A percentile compares a stretch with the other conserved stretches of the same genome.
These are phyloP conservation scores for Labroides dimidiatus DNA, from an alignment of 2,797 vertebrate species.

Conservation along the genomic window DNA sequence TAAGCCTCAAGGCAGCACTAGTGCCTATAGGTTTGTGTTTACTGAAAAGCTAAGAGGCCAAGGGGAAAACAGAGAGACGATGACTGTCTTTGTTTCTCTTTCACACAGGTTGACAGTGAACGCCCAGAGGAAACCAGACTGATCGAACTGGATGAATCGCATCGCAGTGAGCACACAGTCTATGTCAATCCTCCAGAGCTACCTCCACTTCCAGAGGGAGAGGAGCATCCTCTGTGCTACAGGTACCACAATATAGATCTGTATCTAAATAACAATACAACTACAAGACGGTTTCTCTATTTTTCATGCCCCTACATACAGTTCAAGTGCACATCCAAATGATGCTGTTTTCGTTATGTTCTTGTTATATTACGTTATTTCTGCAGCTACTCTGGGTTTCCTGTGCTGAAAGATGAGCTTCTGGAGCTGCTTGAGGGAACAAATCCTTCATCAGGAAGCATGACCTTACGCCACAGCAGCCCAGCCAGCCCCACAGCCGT, in stretches of 20 bases:
- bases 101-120: conserved; percentile 90
- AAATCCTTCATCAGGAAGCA: conserved; percentile 80
- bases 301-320: too few species aligned
- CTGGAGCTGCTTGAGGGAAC: conserved; percentile 91
- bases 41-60: not conserved
- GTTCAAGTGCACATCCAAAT: too few species aligned
- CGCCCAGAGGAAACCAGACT: conserved; percentile 90
- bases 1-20: conserved; percentile 3
- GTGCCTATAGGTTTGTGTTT: conserved; percentile 16
- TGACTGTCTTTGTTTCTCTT: conserved; percentile 45
- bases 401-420: conserved; percentile 91
- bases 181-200: conserved; percentile 98
- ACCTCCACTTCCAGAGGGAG: conserved; percentile 91
- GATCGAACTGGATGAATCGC: conserved; percentile 97
- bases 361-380: not conserved
- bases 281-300: conserved; percentile 13
- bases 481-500: conserved; percentile 95
- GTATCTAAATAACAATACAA: conserved; percentile 1
- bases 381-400: conserved; percentile 95
- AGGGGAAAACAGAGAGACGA: conserved; percentile 6
- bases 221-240: conserved; percentile 93
- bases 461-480: conserved; percentile 89
- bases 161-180: conserved; percentile 97
- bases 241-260: conserved; percentile 83
- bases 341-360: too few species aligned